Conservation (phyloP, 2,113 vertebrate species). For the Serilophus lunatus region DNA sequence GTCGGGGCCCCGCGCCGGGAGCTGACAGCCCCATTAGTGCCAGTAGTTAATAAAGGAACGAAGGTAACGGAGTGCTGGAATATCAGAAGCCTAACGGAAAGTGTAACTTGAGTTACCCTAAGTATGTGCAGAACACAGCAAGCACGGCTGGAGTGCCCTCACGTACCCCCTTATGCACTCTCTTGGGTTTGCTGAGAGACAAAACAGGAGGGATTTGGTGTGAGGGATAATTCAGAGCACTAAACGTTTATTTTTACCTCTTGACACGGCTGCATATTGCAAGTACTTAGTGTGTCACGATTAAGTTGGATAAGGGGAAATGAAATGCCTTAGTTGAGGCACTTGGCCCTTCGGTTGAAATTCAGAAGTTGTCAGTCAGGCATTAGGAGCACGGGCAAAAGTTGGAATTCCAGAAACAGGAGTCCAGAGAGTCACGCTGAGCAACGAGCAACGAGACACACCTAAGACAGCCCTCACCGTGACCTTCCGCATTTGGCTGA, state of each 20-base stretch:
- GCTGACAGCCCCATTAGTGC: not conserved
- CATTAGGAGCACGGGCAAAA: not conserved
- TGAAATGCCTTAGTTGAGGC: not conserved
- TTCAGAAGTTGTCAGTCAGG: not conserved
- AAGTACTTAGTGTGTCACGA: not conserved
- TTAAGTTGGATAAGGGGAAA: not conserved
- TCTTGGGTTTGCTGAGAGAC: not conserved
- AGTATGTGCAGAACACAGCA: accelerated
- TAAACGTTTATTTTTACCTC: not conserved
- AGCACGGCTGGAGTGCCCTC: accelerated
- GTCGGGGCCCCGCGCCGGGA: not conserved
- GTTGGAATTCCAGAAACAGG: not conserved
- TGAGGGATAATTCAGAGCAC: not conserved
- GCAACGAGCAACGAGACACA: not conserved
- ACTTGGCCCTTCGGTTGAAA: not conserved
- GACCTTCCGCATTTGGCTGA: not conserved
- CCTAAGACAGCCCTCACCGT: accelerated
- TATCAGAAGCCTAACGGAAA: not conserved
- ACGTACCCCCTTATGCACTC: accelerated
- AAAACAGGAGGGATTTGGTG: not conserved
- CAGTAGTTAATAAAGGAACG: not conserved
- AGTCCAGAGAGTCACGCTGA: accelerated
- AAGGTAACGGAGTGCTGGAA: not conserved
- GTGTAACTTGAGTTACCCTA: not conserved
- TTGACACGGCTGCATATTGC: not conserved